phyloP scores from a whole-genome alignment of 2,888 invertebrate genomes.

The Cyaniris semiargus region DNA sequence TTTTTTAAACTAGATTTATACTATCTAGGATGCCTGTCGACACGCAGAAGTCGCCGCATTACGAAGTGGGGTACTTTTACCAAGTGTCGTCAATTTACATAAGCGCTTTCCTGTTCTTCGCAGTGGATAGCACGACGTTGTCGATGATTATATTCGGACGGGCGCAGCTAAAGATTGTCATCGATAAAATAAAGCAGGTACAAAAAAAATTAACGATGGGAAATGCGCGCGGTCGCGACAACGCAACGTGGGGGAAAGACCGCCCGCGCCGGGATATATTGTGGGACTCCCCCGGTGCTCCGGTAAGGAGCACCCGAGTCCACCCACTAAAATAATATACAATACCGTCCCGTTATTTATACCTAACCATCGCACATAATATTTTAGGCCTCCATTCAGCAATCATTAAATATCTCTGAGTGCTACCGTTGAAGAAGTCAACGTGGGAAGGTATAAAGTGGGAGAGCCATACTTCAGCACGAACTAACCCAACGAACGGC shows the following conservation, averaged over 20 bases:
- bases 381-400: no score
- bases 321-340: no score
- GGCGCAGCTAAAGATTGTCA: conserved; percentile 67
- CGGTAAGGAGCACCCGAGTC: no score
- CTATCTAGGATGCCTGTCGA: conserved; percentile 66
- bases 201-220: not conserved
- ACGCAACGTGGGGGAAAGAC: no score
- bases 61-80: conserved; percentile 63
- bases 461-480: no score
- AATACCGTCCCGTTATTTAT: no score
- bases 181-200: conserved; percentile 63
- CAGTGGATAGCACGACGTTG: conserved; percentile 64
- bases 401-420: no score
- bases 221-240: not conserved
- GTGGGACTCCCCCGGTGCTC: no score
- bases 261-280: no score
- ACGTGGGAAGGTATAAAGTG: not conserved
- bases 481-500: no score
- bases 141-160: conserved; percentile 63
- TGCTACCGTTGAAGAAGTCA: no score
- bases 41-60: conserved; percentile 56
- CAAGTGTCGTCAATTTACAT: conserved; percentile 62
- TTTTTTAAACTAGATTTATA: not conserved
- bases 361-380: no score
- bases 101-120: conserved; percentile 63